Percentiles rank a stretch among this genome's conserved stretches.
phyloP scores from a whole-genome alignment of 2,888 invertebrate genomes.

The Laspeyria flexula region DNA sequence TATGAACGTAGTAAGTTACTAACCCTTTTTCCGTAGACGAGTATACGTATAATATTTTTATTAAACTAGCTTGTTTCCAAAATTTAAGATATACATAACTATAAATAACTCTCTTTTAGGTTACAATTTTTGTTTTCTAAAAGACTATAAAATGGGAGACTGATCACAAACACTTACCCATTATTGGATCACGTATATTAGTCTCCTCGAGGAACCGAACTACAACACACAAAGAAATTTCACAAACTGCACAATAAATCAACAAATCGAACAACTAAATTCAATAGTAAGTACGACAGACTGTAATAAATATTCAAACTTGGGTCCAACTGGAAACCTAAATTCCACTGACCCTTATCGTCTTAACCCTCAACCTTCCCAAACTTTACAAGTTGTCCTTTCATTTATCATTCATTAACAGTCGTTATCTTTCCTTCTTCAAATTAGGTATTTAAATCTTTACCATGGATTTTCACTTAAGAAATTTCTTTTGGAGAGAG shows the following conservation, averaged over 20 bases:
- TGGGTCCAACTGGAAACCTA: background rate
- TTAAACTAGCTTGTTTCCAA: too few relatives aligned
- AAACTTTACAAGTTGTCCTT: slow-evolving; percentile 23
- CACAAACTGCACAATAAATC: background rate
- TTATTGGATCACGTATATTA: too few relatives aligned
- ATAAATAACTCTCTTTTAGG: too few relatives aligned
- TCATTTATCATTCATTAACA: slow-evolving; percentile 41
- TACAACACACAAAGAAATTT: too few relatives aligned
- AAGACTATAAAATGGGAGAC: too few relatives aligned
- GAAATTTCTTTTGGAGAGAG: background rate
- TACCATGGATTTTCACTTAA: slow-evolving; percentile 29
- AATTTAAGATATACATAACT: too few relatives aligned
- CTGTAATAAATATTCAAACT: slow-evolving; percentile 5
- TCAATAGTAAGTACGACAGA: background rate
- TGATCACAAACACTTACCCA: too few relatives aligned
- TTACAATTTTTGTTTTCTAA: too few relatives aligned
- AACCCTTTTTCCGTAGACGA: slow-evolving; percentile 26
- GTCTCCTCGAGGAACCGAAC: too few relatives aligned
- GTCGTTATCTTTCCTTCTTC: slow-evolving; percentile 28
- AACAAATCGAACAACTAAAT: background rate
- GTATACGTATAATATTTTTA: slow-evolving; percentile 26
- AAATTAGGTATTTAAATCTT: slow-evolving; percentile 35
- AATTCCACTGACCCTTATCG: slow-evolving; percentile 12
- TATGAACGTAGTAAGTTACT: slow-evolving; percentile 9
- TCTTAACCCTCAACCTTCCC: slow-evolving; percentile 10